These are phyloP conservation scores for Vollenhovia emeryi DNA, from an alignment of 1,140 invertebrate species.

Conservation along the genomic window DNA sequence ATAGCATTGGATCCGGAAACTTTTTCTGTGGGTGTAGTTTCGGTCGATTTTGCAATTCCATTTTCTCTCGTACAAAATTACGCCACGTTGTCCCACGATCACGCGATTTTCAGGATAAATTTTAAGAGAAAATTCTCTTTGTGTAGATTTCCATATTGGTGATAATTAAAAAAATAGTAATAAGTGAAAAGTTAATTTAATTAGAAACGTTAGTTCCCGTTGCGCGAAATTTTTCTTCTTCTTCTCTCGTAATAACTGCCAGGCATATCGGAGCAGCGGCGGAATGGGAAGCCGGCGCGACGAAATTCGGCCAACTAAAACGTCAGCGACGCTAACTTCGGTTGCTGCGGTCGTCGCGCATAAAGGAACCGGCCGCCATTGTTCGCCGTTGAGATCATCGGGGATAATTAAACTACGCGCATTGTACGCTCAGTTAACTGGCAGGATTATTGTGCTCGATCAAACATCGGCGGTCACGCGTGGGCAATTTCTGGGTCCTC, in stretches of 20 bases:
- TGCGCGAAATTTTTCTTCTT: neutral
- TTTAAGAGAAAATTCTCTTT: no score
- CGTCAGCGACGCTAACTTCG: slow-evolving; percentile 31
- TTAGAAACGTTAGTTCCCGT: neutral
- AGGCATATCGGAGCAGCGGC: neutral
- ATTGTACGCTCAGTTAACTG: slow-evolving; percentile 57
- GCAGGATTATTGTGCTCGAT: slow-evolving; percentile 55
- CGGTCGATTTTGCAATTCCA: no score
- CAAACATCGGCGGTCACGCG: slow-evolving; percentile 43
- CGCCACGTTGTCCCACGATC: no score
- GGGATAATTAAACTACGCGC: slow-evolving; percentile 59
- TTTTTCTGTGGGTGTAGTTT: no score
- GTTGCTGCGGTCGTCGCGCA: slow-evolving; percentile 14
- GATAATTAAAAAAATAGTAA: no score
- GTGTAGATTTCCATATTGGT: neutral
- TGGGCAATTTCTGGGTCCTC: slow-evolving; percentile 24
- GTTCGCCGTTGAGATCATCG: slow-evolving; percentile 48
- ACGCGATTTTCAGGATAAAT: no score
- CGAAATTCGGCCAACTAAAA: slow-evolving; percentile 8
- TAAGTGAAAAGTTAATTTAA: neutral
- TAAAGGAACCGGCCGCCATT: slow-evolving; percentile 48
- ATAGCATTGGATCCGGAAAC: no score
- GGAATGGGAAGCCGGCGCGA: neutral
- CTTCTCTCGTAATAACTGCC: neutral
- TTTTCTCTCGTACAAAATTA: no score